Percentiles rank a stretch among this genome's conserved stretches.
Conservation (phyloP, 2,797 vertebrate genomes). For the Characodon lateralis region DNA sequence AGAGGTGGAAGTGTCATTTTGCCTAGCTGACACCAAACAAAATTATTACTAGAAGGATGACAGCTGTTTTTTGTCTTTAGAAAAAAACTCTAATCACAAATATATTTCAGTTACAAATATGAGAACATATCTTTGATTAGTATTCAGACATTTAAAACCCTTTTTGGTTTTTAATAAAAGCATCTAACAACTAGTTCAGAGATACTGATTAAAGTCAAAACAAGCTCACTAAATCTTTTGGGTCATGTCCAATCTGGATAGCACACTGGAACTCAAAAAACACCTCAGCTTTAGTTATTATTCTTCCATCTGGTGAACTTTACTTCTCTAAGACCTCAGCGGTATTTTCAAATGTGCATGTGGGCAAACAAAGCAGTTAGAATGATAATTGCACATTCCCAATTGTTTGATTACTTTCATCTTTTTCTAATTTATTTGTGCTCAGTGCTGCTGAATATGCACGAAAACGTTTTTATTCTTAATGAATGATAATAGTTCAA, state of each 20-base stretch:
- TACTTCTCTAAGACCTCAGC: constrained; percentile 45
- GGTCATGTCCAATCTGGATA: constrained; percentile 1
- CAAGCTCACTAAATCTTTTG: not conserved
- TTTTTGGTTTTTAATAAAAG: not conserved
- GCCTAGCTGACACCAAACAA: too few relatives aligned
- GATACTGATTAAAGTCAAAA: not conserved
- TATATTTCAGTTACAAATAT: not conserved
- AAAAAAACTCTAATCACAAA: not conserved
- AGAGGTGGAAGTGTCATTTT: not conserved
- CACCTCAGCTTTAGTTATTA: constrained; percentile 35
- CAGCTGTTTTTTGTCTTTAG: too few relatives aligned
- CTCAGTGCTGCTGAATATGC: constrained; percentile 51
- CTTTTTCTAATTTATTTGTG: constrained; percentile 50
- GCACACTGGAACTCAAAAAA: constrained; percentile 12
- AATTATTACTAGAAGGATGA: too few relatives aligned
- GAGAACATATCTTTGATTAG: not conserved
- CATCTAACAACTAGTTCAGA: not conserved
- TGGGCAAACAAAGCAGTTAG: constrained; percentile 53
- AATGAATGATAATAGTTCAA: constrained; percentile 69
- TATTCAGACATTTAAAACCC: not conserved
- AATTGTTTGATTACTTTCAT: constrained; percentile 67
- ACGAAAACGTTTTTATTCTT: constrained; percentile 62
- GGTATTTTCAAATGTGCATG: constrained; percentile 41
- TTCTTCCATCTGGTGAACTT: constrained; percentile 56
- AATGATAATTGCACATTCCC: constrained; percentile 59